These are phyloP conservation scores for Drosophila albomicans DNA, from an alignment of 1,140 invertebrate genomes.

Conservation along the genomic window DNA sequence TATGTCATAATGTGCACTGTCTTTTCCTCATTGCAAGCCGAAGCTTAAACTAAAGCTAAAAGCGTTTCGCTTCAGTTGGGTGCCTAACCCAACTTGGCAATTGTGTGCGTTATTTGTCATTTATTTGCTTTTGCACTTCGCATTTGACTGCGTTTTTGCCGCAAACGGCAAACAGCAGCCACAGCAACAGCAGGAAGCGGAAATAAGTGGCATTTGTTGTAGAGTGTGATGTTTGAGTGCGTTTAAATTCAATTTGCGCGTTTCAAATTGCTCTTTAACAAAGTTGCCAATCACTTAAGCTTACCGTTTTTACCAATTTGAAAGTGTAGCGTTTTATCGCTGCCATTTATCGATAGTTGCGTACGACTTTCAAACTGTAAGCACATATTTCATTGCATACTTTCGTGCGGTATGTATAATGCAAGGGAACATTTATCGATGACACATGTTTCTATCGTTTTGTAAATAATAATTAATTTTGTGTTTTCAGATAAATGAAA, in stretches of 20 bases:
- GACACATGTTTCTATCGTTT: neutral
- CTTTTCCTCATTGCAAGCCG: conserved; percentile 53
- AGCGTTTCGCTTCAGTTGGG: conserved; percentile 66
- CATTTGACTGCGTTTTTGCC: conserved; percentile 49
- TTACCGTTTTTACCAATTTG: conserved; percentile 11
- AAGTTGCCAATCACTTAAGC: conserved; percentile 12
- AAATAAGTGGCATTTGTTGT: conserved; percentile 59
- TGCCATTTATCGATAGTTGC: conserved; percentile 25
- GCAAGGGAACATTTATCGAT: neutral
- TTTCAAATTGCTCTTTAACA: conserved; percentile 25
- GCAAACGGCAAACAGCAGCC: neutral
- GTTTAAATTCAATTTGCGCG: conserved; percentile 45
- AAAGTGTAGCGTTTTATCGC: conserved; percentile 5
- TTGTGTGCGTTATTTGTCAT: conserved; percentile 66
- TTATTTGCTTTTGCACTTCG: conserved; percentile 78
- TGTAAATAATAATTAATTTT: neutral
- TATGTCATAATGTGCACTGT: conserved; percentile 63
- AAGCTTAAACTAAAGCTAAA: neutral
- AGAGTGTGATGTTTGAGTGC: conserved; percentile 54
- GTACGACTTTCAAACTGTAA: conserved; percentile 22
- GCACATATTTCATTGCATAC: conserved; percentile 9
- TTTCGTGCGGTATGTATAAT: conserved; percentile 16
- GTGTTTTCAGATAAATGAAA: too few species aligned
- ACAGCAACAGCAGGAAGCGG: conserved; percentile 61
- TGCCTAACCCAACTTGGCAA: conserved; percentile 38